These are phyloP conservation scores for Hemicordylus capensis DNA, from an alignment of 2,113 vertebrate genomes.

Conservation along the genomic window DNA sequence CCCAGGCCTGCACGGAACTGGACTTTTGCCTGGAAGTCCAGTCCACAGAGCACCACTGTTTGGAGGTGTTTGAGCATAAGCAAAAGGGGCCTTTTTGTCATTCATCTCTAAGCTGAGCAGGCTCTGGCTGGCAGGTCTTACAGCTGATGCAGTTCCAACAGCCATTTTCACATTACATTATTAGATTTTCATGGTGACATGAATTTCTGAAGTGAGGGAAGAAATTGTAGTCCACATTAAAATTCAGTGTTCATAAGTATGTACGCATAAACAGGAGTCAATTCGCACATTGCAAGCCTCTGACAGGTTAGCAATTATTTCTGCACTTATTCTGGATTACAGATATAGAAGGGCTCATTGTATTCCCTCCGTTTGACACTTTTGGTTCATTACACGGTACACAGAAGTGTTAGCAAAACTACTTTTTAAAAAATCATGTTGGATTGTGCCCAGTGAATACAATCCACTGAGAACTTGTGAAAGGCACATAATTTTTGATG, in stretches of 20 bases:
- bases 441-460: not conserved
- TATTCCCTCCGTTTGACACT: not conserved
- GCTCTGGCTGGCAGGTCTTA: not conserved
- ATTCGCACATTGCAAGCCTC: constrained; percentile 47
- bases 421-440: not conserved
- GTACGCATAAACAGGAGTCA: constrained; percentile 41
- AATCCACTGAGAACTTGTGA: not conserved
- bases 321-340: constrained; percentile 32
- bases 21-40: no score
- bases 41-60: no score
- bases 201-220: constrained; percentile 17
- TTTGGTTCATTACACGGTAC: not conserved
- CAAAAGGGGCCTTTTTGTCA: constrained; percentile 13
- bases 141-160: constrained; percentile 29
- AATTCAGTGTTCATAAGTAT: constrained; percentile 38
- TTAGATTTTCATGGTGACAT: not conserved
- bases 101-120: constrained; percentile 32
- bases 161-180: constrained; percentile 28
- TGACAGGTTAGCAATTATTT: constrained; percentile 41
- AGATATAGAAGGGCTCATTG: not conserved
- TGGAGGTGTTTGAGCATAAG: constrained; percentile 16
- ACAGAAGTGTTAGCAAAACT: not conserved
- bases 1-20: no score
- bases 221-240: constrained; percentile 37
- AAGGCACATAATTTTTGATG: no score